A percentile compares a stretch with the other conserved stretches of the same genome.
Evolutionary conservation across 2,113 vertebrate genomes (phyloP).

Genomic region (Siniperca chuatsi): DNA sequence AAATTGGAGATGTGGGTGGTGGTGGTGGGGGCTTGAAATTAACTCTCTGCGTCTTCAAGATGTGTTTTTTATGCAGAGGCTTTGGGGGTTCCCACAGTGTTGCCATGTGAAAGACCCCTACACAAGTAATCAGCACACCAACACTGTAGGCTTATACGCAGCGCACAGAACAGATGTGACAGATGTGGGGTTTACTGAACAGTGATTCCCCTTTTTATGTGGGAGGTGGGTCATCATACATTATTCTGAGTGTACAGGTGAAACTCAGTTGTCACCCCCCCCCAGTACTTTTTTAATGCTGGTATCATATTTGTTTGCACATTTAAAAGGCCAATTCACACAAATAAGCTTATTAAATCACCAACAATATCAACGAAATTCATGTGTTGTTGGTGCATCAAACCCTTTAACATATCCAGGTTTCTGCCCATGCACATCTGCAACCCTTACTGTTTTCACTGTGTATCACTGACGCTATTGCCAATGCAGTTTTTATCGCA

Average conservation of each 20-base stretch:
- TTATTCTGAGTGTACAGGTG: slow-evolving; percentile 19
- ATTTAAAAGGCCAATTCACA: neutral
- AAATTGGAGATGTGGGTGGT: slow-evolving; percentile 77
- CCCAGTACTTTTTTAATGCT: slow-evolving; percentile 5
- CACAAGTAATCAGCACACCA: slow-evolving; percentile 2
- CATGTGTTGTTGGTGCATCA: too few relatives aligned
- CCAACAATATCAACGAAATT: neutral
- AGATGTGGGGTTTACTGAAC: slow-evolving; percentile 16
- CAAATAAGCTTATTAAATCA: neutral
- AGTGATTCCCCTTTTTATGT: neutral
- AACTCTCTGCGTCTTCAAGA: slow-evolving; percentile 75
- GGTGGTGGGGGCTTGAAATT: slow-evolving; percentile 74
- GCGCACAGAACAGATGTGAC: slow-evolving; percentile 29
- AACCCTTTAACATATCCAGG: neutral
- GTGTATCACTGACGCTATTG: neutral
- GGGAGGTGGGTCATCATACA: slow-evolving; percentile 5
- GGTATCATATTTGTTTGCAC: neutral
- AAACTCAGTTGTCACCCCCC: neutral
- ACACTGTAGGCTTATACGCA: neutral
- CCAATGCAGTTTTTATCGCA: neutral
- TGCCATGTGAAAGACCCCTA: slow-evolving; percentile 42
- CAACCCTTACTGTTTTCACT: neutral
- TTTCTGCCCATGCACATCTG: neutral
- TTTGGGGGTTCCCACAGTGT: slow-evolving; percentile 61
- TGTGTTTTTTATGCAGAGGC: slow-evolving; percentile 19